Percentiles rank a stretch among this genome's conserved stretches.
These are phyloP conservation scores for Strigops habroptila DNA, from an alignment of 2,113 vertebrate species.

Conservation along the genomic window DNA sequence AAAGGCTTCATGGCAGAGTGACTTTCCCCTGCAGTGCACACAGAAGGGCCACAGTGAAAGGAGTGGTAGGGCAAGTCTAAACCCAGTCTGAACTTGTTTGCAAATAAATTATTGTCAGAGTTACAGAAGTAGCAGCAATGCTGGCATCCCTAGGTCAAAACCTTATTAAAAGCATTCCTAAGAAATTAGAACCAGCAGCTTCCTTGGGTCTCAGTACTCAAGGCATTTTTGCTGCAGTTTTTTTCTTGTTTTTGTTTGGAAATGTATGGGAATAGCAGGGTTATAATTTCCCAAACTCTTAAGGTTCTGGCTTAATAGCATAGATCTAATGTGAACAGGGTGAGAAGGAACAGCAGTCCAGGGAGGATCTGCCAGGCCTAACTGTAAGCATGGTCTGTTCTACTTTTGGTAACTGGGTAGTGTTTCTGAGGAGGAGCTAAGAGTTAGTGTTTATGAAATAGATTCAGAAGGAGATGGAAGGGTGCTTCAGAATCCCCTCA, in stretches of 20 bases:
- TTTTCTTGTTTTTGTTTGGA: background rate
- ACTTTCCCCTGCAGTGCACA: background rate
- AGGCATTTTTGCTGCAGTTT: background rate
- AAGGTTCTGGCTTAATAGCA: background rate
- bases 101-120: constrained; percentile 1
- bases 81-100: constrained; percentile 3
- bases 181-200: background rate
- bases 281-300: background rate
- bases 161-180: constrained; percentile 33
- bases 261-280: background rate
- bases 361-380: background rate
- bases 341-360: background rate
- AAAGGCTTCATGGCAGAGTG: background rate
- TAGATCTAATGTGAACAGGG: background rate
- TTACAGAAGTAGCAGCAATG: constrained; percentile 18
- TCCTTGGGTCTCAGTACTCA: background rate
- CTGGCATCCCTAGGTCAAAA: constrained; percentile 27
- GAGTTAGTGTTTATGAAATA: background rate
- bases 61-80: constrained; percentile 51
- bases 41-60: background rate
- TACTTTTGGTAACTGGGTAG: background rate
- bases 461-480: background rate
- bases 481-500: background rate
- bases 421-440: background rate
- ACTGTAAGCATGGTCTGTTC: background rate